Evolutionary conservation across 2,113 vertebrate genomes (phyloP).

Genomic region (Sebastes fasciatus): DNA sequence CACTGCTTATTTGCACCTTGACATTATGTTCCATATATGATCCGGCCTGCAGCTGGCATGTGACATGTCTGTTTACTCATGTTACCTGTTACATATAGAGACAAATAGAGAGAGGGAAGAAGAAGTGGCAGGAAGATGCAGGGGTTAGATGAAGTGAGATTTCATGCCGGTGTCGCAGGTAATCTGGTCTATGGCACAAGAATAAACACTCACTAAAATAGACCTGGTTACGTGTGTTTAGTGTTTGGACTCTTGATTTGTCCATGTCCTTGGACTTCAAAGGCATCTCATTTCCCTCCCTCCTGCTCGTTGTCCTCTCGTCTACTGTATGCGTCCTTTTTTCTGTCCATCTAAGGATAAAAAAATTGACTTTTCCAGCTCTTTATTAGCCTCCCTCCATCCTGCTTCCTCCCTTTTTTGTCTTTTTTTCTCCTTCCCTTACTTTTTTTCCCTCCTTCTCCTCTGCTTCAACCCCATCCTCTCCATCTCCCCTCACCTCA

Average conservation of each 20-base stretch:
- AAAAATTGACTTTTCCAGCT: not conserved
- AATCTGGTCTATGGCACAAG: slow-evolving; percentile 60
- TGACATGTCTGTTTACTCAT: not conserved
- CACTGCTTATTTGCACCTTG: not conserved
- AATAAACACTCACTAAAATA: slow-evolving; percentile 75
- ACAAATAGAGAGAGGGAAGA: not conserved
- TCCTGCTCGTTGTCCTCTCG: slow-evolving; percentile 2
- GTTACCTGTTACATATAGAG: not conserved
- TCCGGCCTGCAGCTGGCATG: not conserved
- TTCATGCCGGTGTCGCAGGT: slow-evolving; percentile 48
- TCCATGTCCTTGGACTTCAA: slow-evolving; percentile 61
- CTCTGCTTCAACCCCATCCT: not conserved
- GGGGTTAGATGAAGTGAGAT: slow-evolving; percentile 17
- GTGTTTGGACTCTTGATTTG: slow-evolving; percentile 49
- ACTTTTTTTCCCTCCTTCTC: not conserved
- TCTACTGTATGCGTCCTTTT: not conserved
- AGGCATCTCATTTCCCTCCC: slow-evolving; percentile 40
- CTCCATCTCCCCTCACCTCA: not conserved
- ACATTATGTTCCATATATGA: slow-evolving; percentile 1
- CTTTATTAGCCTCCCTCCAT: not conserved
- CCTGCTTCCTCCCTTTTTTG: not conserved
- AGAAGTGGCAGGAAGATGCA: not conserved
- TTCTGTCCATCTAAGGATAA: slow-evolving; percentile 1
- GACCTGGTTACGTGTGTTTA: slow-evolving; percentile 29
- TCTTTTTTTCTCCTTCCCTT: no score